Conservation (phyloP, 2,113 vertebrate species). For the Rhodinocichla rosea region DNA sequence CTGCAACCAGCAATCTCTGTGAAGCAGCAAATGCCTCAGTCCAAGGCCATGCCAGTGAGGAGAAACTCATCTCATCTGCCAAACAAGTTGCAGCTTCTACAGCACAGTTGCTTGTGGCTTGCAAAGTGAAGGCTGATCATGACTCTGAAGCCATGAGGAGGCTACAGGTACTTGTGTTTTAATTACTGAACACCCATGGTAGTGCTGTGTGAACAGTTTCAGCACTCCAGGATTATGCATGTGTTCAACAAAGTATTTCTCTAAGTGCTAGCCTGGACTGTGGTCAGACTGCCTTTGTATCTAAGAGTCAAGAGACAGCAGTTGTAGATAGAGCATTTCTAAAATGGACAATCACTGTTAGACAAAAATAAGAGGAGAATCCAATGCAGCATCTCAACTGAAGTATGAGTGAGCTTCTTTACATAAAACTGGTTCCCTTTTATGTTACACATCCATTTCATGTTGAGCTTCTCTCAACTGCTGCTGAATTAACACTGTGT, state of each 20-base stretch:
- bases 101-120: conserved; percentile 95
- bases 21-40: conserved; percentile 97
- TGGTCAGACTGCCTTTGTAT: not conserved
- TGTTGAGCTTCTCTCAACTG: not conserved
- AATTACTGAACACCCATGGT: not conserved
- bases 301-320: not conserved
- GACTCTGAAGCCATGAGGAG: conserved; percentile 97
- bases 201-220: not conserved
- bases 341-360: not conserved
- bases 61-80: conserved; percentile 97
- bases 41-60: conserved; percentile 96
- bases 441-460: not conserved
- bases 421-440: not conserved
- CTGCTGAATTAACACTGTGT: not conserved
- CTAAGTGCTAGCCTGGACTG: not conserved
- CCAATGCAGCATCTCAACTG: not conserved
- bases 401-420: not conserved
- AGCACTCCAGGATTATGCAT: not conserved
- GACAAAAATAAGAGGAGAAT: not conserved
- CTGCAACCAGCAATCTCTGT: conserved; percentile 95
- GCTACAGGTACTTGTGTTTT: conserved; percentile 82
- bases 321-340: not conserved
- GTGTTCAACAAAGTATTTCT: not conserved
- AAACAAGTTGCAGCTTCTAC: conserved; percentile 98
- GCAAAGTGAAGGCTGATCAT: conserved; percentile 97